phyloP scores from a whole-genome alignment of 1,140 invertebrate species.

The Diorhabda sublineata region DNA sequence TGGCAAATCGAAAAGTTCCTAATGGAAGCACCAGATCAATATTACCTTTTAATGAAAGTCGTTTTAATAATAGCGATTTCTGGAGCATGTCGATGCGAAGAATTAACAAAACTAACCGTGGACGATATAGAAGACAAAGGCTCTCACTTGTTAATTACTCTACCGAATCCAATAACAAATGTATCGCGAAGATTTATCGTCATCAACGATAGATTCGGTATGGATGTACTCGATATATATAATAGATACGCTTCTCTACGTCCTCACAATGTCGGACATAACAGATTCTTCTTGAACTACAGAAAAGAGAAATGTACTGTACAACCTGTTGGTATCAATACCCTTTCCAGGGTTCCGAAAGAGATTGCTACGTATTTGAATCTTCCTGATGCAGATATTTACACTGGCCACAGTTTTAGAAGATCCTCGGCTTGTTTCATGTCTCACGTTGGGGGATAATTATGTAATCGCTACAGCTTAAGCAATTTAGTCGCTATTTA shows the following conservation, averaged over 20 bases:
- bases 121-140: neutral
- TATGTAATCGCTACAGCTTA: neutral
- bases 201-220: neutral
- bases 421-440: constrained; percentile 3
- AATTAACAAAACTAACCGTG: neutral
- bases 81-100: neutral
- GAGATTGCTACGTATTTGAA: constrained; percentile 7
- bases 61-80: neutral
- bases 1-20: neutral
- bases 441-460: neutral
- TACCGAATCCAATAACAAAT: neutral
- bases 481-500: too few relatives aligned
- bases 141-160: neutral
- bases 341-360: neutral
- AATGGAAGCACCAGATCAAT: neutral
- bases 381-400: neutral
- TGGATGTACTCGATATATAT: neutral
- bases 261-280: neutral
- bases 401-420: constrained; percentile 8
- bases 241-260: neutral
- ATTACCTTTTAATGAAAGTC: neutral
- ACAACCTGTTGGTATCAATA: constrained; percentile 9
- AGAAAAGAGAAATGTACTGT: constrained; percentile 8
- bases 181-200: neutral
- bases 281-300: neutral